phyloP scores from a whole-genome alignment of 2,888 invertebrate species.

The Glaucopsyche alexis region DNA sequence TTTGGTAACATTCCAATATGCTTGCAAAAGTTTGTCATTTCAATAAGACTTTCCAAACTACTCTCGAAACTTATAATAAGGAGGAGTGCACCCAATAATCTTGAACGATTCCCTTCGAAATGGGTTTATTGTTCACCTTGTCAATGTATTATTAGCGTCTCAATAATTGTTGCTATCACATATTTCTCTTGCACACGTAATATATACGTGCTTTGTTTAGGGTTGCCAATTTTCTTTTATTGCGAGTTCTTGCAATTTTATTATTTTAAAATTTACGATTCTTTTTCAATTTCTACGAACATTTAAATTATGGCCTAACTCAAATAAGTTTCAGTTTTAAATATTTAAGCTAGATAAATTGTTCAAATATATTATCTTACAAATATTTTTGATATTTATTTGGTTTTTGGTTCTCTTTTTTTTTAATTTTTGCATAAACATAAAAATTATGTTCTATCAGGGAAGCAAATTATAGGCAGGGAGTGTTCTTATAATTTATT shows the following conservation, averaged over 20 bases:
- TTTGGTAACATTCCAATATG: slow-evolving; percentile 28
- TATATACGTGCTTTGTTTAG: slow-evolving; percentile 31
- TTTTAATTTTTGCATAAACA: no score
- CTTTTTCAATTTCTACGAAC: no score
- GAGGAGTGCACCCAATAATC: slow-evolving; percentile 29
- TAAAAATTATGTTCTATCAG: no score
- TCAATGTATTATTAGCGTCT: slow-evolving; percentile 39
- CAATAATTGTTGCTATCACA: slow-evolving; percentile 37
- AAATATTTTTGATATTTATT: no score
- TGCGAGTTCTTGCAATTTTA: background rate
- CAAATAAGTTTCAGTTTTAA: no score
- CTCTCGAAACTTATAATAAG: slow-evolving; percentile 30
- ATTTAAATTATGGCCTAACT: no score
- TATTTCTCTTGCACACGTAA: slow-evolving; percentile 32
- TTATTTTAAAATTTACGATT: no score
- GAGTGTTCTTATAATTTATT: no score
- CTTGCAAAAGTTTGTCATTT: slow-evolving; percentile 25
- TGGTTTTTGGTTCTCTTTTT: no score
- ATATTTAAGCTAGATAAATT: no score
- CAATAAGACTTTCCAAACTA: slow-evolving; percentile 26
- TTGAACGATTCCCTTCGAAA: slow-evolving; percentile 21
- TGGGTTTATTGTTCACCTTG: slow-evolving; percentile 38
- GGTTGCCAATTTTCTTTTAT: background rate
- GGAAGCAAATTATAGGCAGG: no score
- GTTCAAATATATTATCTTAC: no score